Base-by-base conservation (phyloP, 1,140 invertebrate species). In the Ectropis grisescens region DNA sequence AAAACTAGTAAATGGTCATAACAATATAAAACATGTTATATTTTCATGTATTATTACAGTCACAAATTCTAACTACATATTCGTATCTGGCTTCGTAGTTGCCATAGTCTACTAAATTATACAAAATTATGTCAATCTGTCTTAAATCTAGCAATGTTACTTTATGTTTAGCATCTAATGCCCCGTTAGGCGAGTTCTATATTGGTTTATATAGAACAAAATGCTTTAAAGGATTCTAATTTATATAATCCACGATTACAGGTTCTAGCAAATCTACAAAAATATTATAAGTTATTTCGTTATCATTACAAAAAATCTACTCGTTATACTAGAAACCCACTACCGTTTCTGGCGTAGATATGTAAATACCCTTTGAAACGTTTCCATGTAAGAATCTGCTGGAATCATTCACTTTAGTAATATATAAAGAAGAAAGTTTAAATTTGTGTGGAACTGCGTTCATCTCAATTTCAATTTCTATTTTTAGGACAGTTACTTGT, bases 81-180 rank as follows among this genome's bases (percentile, higher is more conserved):
- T 37, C 41, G 39, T 26, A 32, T 46, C 47, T 44, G 37, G 42
- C 33, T 23, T 32, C 46, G 40, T 48, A 53, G 25, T 41, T 43
- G 49, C 57, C 52, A 50, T 48, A 38, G 9, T 38, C 42, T 49
- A 51, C 41, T 43, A 33, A 31, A 36, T 41, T 43, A 48, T 42
- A 37, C 19, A 41, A 46, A 40, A 47, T 37, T 45, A 41, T 45
- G 29, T 45, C 31, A 43, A 33, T 45, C 13, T 51, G 27, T 9
- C 33, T 41, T 52, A 49, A 30, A 41, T 43, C 59, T 68, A 80
- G 65, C 68, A 70, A 64, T 60, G 58, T 48, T 55, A 31, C 30
- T 48, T 26, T 40, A 55, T 55, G 36, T 59, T 65, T 80, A 80
- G 71, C 69, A 76, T 68, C 75, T 80, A 80, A 72, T n/a, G 75